Conservation (phyloP, 2,888 invertebrate species). For the Hymenopus coronatus region DNA sequence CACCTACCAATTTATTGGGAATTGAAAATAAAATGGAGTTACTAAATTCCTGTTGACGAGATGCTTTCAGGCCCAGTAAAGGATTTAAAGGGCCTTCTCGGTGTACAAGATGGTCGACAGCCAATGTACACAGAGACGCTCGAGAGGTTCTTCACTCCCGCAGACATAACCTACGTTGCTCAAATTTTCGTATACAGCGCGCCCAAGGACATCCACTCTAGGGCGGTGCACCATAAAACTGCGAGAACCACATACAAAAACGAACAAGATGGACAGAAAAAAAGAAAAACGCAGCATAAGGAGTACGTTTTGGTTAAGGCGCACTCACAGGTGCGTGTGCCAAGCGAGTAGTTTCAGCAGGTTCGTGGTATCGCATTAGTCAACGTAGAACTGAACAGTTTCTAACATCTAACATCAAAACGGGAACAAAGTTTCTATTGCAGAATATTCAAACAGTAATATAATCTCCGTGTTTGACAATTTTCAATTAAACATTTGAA, state of each 20-base stretch:
- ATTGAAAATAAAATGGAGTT: no score
- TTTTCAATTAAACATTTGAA: no score
- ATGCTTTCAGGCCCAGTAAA: not conserved
- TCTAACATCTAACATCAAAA: no score
- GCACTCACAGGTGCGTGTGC: not conserved
- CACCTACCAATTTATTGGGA: no score
- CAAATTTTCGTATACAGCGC: not conserved
- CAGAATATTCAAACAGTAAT: no score
- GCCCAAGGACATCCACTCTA: conserved; percentile 10
- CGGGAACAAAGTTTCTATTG: no score
- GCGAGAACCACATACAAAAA: not conserved
- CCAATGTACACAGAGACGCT: not conserved
- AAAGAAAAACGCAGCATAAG: not conserved
- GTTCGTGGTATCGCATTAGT: no score
- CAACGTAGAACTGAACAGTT: no score
- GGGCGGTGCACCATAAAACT: not conserved
- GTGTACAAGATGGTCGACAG: not conserved
- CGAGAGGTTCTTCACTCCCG: not conserved
- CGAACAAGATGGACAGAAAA: not conserved
- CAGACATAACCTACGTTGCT: not conserved
- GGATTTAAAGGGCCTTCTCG: not conserved
- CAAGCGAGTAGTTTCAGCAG: no score
- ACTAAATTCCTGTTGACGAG: no score
- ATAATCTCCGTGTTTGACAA: no score
- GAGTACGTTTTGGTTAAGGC: not conserved